Base-by-base conservation (phyloP, 2,113 vertebrate genomes). In the Lonchura striata region DNA sequence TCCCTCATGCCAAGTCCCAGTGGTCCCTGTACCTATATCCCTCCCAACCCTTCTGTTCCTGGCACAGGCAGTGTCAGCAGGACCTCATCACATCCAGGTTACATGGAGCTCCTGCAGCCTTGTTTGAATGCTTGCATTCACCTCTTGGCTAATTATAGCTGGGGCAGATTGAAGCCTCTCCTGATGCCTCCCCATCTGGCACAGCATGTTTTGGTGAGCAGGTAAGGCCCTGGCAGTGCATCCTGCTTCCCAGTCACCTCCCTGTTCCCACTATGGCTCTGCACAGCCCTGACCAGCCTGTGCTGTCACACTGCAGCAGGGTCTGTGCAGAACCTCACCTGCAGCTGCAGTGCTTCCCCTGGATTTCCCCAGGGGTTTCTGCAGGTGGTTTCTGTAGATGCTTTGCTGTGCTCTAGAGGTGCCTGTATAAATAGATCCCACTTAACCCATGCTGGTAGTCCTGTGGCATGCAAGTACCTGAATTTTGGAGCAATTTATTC, bases 241-340 rank as follows among this genome's bases (percentile, higher is more conserved):
- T 21, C 25, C 56, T 27, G 15, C 61, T 90, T 76, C 70, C 13
- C 33, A n/a, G 11, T 21, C 41, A 39, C 18, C 22, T 61, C 52
- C 24, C 42, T 46, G 52, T 50, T 72, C 47, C 27, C 23, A 42
- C 44, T 33, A 30, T 1, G 8, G 54, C 37, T 60, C 61, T 49
- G 56, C 42, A 54, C 25, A 80, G 41, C 50, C 76, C 44, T 52
- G 37, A 56, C 24, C 8, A 56, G 24, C 65, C 35, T 66, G 42
- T 7, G 8, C 47, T 41, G 37, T 54, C 53, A 23, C 0, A 0
- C 15, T 23, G 44, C 8, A 3, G 63, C n/a, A 27, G 39, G 14
- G 63, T 41, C 53, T 5, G 1, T 3, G 9, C 68, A 83, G 71
- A 68, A 27, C 21, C 57, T 76, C 53, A 41, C 76, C 80, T 61